Conservation (phyloP, 2,113 vertebrate species). For the Gavia stellata region DNA sequence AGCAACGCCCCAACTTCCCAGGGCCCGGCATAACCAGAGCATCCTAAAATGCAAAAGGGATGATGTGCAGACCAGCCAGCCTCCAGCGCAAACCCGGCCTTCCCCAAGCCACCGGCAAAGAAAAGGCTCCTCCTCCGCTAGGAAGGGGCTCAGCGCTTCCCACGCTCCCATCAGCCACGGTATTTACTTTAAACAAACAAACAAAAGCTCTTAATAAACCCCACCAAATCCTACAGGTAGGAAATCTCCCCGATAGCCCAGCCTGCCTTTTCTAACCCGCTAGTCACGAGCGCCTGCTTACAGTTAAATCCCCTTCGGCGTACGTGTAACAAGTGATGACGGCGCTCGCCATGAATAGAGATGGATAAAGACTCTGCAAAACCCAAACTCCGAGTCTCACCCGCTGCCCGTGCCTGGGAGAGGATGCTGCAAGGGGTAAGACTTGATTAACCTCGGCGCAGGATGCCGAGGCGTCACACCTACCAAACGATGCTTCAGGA, state of each 20-base stretch:
- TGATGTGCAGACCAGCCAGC: neutral
- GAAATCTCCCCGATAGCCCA: neutral
- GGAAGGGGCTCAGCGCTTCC: neutral
- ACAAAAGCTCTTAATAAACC: neutral
- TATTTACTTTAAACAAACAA: neutral
- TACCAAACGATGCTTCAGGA: neutral
- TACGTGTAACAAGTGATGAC: neutral
- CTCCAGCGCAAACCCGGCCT: rapidly evolving
- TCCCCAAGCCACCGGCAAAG: neutral
- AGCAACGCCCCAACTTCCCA: rapidly evolving
- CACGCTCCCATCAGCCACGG: neutral
- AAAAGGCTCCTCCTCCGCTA: neutral
- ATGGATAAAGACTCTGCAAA: neutral
- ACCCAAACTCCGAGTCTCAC: neutral
- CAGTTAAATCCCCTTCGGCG: neutral
- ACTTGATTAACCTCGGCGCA: neutral
- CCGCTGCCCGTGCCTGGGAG: neutral
- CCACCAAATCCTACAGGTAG: neutral
- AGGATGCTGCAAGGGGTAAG: neutral
- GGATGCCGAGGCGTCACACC: neutral
- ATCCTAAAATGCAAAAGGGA: neutral
- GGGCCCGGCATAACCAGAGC: neutral
- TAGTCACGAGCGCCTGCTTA: rapidly evolving
- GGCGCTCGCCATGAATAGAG: rapidly evolving
- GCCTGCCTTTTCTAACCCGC: neutral